phyloP scores from a whole-genome alignment of 2,888 invertebrate genomes.

The Limnephilus auricula region DNA sequence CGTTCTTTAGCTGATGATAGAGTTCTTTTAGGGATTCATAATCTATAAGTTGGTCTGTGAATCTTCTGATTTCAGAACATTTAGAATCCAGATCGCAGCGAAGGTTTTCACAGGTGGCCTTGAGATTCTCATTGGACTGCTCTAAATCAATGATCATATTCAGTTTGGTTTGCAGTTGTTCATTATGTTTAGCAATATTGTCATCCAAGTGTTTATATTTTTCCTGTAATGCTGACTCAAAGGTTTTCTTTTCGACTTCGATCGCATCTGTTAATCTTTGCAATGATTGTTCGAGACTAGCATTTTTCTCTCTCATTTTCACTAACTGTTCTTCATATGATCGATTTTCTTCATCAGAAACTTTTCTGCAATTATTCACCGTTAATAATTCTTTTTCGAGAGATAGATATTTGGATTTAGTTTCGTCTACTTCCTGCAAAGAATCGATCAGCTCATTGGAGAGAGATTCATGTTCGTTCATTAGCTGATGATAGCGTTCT shows the following conservation, averaged over 20 bases:
- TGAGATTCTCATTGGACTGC: constrained; percentile 44
- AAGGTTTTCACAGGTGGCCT: neutral
- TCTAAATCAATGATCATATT: constrained; percentile 71
- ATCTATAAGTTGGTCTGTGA: constrained; percentile 26
- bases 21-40: constrained; percentile 66
- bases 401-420: constrained; percentile 69
- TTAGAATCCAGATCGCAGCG: neutral
- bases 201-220: constrained; percentile 67
- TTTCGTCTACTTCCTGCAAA: constrained; percentile 76
- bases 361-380: constrained; percentile 4
- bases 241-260: constrained; percentile 66
- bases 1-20: constrained; percentile 73
- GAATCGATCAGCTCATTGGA: constrained; percentile 79
- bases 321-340: neutral
- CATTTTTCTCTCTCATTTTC: neutral
- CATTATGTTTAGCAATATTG: constrained; percentile 68
- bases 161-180: constrained; percentile 70
- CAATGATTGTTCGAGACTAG: neutral
- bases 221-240: constrained; percentile 66
- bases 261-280: neutral
- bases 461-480: constrained; percentile 77
- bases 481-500: constrained; percentile 71
- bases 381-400: constrained; percentile 62
- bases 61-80: constrained; percentile 13
- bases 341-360: constrained; percentile 67